Base-by-base conservation (phyloP, 64 coral and sea anemone species). In the Pocillopora verrucosa region DNA sequence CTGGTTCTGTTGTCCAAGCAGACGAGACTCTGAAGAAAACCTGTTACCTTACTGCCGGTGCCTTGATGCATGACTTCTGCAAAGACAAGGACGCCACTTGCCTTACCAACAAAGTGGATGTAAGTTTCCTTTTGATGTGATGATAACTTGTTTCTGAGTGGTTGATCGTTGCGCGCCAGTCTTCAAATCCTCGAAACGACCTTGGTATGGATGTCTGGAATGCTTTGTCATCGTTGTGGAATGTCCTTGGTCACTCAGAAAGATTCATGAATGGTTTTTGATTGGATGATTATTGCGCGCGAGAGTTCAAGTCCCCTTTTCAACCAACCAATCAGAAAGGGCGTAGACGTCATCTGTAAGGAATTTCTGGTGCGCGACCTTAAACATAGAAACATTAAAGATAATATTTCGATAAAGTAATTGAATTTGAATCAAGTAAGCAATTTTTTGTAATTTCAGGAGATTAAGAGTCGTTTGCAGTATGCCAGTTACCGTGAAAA, bases 21-120 rank as follows among this genome's bases (percentile, higher is more conserved):
- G 36, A 84, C 36, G 80, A 84, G 67, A 68, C 61, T 51, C 62
- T 84, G 80, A 67, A 56, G 9, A 84, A 22, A 63, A 84, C 80
- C 16, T 84, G 80, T 35, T 68, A 84, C 60, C 36, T 84, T 45
- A 69, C 62, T 6, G 24, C 16, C 17, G 80, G 80, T 45, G 36
- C 80, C 24, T 35, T 84, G 80, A 68, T 84, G 80, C 20, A 41
- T 4, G 80, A 84, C 20, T 69, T 68, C 62, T 68, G 80, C 80
- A 84, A 62, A 19, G 22, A 41, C 34, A 84, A 56, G 2, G 63
- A 62, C 36, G 6, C 0, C 12, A 35, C 35, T 17, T 84, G 61
- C 36, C 62, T 84, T 4, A 16, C 35, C 11, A 10, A 68, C 34
- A n/a, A 51, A 69, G 80, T 63, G 68, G 14, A 37, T 67, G 80